A percentile compares a stretch with the other conserved stretches of the same genome.
Conservation (phyloP, 30 jellyfish, hydroid and myxozoan genomes). For the Pseudorhiza aurosa region DNA sequence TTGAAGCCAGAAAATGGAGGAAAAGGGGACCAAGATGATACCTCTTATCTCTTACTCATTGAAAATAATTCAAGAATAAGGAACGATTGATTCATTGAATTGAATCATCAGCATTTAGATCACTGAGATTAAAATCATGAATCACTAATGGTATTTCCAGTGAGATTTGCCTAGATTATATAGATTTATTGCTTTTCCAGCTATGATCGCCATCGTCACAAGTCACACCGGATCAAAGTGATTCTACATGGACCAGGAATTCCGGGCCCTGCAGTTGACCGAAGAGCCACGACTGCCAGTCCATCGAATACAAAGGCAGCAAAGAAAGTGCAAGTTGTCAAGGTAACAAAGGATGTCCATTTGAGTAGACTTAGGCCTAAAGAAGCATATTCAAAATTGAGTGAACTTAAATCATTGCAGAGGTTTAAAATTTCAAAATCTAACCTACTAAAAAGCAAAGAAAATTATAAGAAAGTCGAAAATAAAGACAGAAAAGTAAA, state of each 20-base stretch:
- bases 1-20: no score
- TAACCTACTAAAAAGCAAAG: no score
- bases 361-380: not conserved
- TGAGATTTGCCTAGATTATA: no score
- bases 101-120: no score
- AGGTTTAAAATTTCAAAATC: no score
- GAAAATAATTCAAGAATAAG: no score
- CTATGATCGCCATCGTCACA: conserved; percentile 52
- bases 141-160: not conserved
- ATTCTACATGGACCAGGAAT: conserved; percentile 78
- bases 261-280: conserved; percentile 73
- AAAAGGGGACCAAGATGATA: no score
- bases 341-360: not conserved
- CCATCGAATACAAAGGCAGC: not conserved
- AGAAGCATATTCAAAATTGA: not conserved
- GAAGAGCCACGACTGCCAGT: conserved; percentile 28
- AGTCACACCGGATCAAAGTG: conserved; percentile 60
- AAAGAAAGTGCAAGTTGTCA: not conserved
- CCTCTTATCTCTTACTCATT: no score
- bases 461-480: no score
- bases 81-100: no score
- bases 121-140: not conserved
- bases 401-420: not conserved
- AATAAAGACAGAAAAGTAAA: no score
- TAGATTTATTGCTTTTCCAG: not conserved